These are phyloP conservation scores for Caenorhabditis sp. DNA, from an alignment of 2,888 invertebrate species.

Conservation along the genomic window DNA sequence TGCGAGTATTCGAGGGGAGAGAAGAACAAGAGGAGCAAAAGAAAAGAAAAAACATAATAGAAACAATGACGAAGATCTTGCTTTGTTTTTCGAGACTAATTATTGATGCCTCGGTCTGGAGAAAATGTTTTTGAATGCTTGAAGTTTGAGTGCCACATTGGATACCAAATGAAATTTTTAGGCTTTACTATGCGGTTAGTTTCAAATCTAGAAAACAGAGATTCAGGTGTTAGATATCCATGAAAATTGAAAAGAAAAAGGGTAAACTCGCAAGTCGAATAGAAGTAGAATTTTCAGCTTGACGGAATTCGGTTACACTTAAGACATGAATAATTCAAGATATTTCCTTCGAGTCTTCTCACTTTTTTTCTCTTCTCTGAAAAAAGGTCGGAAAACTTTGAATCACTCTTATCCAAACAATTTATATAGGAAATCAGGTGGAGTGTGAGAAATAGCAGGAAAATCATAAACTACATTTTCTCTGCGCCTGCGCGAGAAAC, in stretches of 20 bases:
- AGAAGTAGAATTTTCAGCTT: not conserved
- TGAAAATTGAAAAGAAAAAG: too few relatives aligned
- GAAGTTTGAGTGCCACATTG: too few relatives aligned
- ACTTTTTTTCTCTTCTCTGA: not conserved
- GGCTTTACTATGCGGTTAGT: too few relatives aligned
- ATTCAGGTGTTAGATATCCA: too few relatives aligned
- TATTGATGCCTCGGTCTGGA: too few relatives aligned
- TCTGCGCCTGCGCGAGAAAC: slow-evolving; percentile 1
- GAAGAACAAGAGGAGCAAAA: not conserved
- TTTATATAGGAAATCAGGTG: not conserved
- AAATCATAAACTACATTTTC: not conserved
- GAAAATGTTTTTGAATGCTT: too few relatives aligned
- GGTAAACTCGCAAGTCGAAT: too few relatives aligned
- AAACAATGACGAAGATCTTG: not conserved
- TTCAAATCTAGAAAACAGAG: too few relatives aligned
- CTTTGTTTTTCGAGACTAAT: slow-evolving; percentile 1
- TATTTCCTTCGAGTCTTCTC: not conserved
- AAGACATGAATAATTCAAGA: not conserved
- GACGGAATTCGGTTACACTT: not conserved
- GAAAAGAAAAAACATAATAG: not conserved
- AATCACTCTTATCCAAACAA: not conserved
- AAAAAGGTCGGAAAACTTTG: not conserved
- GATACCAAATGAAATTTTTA: too few relatives aligned
- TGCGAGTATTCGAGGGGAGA: not conserved
- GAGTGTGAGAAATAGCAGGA: slow-evolving; percentile 6